These are phyloP conservation scores for Struthidea cinerea DNA, from an alignment of 2,113 vertebrate genomes.

Conservation along the genomic window DNA sequence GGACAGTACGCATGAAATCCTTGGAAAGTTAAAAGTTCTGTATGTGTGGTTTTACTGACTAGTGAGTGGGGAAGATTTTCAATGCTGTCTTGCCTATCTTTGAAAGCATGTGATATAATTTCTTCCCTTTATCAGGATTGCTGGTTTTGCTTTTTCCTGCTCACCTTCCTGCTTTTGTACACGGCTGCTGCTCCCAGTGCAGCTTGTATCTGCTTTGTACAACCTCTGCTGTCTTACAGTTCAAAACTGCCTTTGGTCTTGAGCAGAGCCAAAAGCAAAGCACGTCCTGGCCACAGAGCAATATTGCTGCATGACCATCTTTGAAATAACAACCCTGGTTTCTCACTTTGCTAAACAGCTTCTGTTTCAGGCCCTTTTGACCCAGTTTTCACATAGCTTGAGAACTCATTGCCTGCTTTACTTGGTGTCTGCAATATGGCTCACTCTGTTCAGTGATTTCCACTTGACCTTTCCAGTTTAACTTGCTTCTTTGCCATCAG, in stretches of 20 bases:
- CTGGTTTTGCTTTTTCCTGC: background rate
- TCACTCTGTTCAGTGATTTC: background rate
- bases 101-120: background rate
- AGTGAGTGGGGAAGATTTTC: background rate
- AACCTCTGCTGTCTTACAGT: background rate
- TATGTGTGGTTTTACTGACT: accelerated
- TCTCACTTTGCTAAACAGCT: conserved; percentile 11
- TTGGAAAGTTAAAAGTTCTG: background rate
- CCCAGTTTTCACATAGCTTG: background rate
- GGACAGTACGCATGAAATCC: background rate
- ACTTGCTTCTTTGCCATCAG: background rate
- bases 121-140: background rate
- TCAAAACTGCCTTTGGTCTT: background rate
- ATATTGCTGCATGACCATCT: background rate
- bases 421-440: background rate
- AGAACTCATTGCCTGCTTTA: background rate
- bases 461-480: background rate
- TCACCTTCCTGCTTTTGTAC: background rate
- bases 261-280: background rate
- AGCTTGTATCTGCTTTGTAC: background rate
- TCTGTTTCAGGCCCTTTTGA: conserved; percentile 16
- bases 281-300: background rate
- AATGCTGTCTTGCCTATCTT: background rate
- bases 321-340: background rate
- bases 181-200: background rate